Conservation (phyloP, 2,797 vertebrate species). For the Lithobates sylvaticus region DNA sequence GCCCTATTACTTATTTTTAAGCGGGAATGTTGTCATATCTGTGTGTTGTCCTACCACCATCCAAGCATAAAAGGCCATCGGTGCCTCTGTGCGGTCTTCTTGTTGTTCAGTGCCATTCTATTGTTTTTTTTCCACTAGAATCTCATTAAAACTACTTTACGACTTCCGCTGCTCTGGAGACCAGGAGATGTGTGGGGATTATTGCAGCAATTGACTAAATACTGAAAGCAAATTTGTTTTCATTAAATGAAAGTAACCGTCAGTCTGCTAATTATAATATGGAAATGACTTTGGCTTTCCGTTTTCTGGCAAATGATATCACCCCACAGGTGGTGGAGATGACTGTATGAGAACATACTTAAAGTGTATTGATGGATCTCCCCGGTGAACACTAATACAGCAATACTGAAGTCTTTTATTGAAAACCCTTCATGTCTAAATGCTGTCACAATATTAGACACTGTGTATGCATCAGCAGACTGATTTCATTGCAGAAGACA, state of each 20-base stretch:
- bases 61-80: too few relatives aligned
- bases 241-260: constrained; percentile 20
- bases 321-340: constrained; percentile 28
- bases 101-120: too few relatives aligned
- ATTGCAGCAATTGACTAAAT: constrained; percentile 24
- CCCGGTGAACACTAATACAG: constrained; percentile 2
- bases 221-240: constrained; percentile 33
- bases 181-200: background rate
- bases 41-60: background rate
- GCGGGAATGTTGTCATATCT: background rate
- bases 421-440: constrained; percentile 4
- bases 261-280: constrained; percentile 48
- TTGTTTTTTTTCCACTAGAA: background rate
- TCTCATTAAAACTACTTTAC: background rate
- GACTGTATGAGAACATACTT: background rate
- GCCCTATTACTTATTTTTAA: too few relatives aligned
- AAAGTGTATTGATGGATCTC: constrained; percentile 8
- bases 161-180: background rate
- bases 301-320: constrained; percentile 33
- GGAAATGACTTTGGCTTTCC: constrained; percentile 35
- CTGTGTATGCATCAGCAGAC: background rate
- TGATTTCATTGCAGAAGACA: background rate
- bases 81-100: too few relatives aligned
- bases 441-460: constrained; percentile 14
- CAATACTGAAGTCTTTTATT: background rate